Conservation (phyloP, 2,888 invertebrate genomes). For the Lepidochrysops patricia region DNA sequence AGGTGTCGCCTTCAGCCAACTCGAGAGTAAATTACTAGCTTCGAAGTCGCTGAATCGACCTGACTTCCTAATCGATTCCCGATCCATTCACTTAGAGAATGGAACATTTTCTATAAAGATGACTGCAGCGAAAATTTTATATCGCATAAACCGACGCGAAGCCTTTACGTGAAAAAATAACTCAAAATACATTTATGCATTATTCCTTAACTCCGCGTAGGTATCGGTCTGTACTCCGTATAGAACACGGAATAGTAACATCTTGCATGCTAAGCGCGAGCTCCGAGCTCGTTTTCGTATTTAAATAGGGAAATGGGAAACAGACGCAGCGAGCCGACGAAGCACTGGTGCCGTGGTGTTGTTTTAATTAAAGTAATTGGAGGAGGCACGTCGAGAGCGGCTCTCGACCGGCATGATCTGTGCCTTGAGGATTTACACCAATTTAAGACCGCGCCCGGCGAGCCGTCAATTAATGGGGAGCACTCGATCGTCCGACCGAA, state of each 20-base stretch:
- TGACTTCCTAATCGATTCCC: slow-evolving; percentile 66
- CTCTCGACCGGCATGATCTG: slow-evolving; percentile 67
- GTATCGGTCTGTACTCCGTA: slow-evolving; percentile 40
- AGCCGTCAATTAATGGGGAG: slow-evolving; percentile 63
- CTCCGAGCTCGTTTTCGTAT: slow-evolving; percentile 70
- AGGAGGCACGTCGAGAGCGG: slow-evolving; percentile 67
- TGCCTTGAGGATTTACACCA: slow-evolving; percentile 72
- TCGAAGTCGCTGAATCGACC: slow-evolving; percentile 69
- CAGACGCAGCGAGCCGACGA: slow-evolving; percentile 69
- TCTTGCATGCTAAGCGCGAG: slow-evolving; percentile 63
- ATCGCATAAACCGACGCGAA: not conserved
- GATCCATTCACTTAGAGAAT: slow-evolving; percentile 46
- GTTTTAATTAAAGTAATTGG: slow-evolving; percentile 76
- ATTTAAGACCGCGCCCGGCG: slow-evolving; percentile 62
- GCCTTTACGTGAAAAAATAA: not conserved
- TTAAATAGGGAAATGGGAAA: slow-evolving; percentile 74
- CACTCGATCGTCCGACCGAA: slow-evolving; percentile 38
- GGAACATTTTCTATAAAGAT: slow-evolving; percentile 43
- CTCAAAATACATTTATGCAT: slow-evolving; percentile 3
- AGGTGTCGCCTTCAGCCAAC: slow-evolving; percentile 73
- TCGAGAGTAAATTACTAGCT: slow-evolving; percentile 72
- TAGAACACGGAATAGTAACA: slow-evolving; percentile 53
- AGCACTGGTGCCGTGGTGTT: slow-evolving; percentile 68
- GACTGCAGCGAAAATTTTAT: slow-evolving; percentile 22
- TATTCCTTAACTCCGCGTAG: slow-evolving; percentile 23